Base-by-base conservation (phyloP, 2,888 invertebrate genomes). In the Dioctria rufipes region DNA sequence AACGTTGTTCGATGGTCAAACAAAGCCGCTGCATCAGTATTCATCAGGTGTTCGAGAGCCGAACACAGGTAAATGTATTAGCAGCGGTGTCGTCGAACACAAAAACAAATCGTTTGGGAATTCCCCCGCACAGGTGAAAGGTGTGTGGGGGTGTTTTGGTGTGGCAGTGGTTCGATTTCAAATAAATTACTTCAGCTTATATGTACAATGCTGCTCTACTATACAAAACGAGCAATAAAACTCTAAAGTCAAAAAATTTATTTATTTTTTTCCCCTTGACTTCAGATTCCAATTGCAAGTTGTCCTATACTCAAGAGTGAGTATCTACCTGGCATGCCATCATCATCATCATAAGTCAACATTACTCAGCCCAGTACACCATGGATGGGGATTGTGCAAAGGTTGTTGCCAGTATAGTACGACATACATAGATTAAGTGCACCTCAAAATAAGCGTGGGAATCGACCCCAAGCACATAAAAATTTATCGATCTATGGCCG, bases 401-500 rank as follows among this genome's bases (percentile, higher is more conserved):
- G 25, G 25, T 25, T 25, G 2, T 25, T 25, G 25, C 25, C 25
- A 25, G 25, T 25, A 25, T 25, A 25, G 25, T 25, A 25, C 49
- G 9, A 5, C 49, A 9, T 9, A 9, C 5, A 9, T 46, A 9
- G 49, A 46, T 46, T 5, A 46, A 9, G 40, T 60, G 60, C 73
- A 73, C 42, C 43, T 54, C 40, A 40, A 73, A 73, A 73, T 73
- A 58, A 73, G 73, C 73, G 73, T 73, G 73, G 73, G 73, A 73
- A 73, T 42, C 8, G 58, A 25, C 42, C 4, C 42, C n/a, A n/a
- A 13, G 40, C 40, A 51, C 73, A 73, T 73, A 73, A 73, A 73
- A 73, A 60, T 73, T 73, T 73, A 73, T 73, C 73, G 73, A 73
- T 73, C 13, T 73, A 42, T 73, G 39, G 73, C 73, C 43, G 60